Percentiles rank a stretch among this genome's conserved stretches.
Conservation (phyloP, 2,797 vertebrate species). For the Vespertilio murinus region DNA sequence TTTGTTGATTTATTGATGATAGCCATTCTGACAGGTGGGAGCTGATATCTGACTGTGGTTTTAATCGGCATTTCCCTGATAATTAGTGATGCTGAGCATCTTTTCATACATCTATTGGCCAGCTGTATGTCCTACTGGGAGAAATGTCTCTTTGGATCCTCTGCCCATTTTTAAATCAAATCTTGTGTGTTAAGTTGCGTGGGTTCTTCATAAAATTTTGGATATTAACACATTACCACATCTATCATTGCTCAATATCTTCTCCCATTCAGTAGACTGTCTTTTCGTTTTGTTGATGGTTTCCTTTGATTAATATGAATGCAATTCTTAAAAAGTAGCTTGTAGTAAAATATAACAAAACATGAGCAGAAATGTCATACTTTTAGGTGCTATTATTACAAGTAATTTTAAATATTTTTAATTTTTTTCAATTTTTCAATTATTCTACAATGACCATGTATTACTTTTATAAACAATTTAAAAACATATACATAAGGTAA, state of each 20-base stretch:
- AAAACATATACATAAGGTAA: not conserved
- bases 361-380: not conserved
- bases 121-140: not conserved
- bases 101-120: not conserved
- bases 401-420: constrained; percentile 23
- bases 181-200: not conserved
- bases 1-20: not conserved
- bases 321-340: not conserved
- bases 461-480: not conserved
- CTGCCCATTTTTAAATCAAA: not conserved
- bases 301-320: not conserved
- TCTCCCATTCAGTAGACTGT: not conserved
- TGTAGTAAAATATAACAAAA: not conserved
- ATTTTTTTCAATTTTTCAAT: not conserved
- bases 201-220: not conserved
- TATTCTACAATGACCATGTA: not conserved
- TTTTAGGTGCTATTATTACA: not conserved
- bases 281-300: not conserved
- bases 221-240: not conserved
- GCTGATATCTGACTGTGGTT: not conserved
- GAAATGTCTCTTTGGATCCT: not conserved
- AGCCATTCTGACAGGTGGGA: not conserved
- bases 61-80: not conserved
- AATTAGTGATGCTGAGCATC: not conserved
- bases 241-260: not conserved